Conservation (phyloP, 2,113 vertebrate species). For the Ctenodactylus gundi region DNA sequence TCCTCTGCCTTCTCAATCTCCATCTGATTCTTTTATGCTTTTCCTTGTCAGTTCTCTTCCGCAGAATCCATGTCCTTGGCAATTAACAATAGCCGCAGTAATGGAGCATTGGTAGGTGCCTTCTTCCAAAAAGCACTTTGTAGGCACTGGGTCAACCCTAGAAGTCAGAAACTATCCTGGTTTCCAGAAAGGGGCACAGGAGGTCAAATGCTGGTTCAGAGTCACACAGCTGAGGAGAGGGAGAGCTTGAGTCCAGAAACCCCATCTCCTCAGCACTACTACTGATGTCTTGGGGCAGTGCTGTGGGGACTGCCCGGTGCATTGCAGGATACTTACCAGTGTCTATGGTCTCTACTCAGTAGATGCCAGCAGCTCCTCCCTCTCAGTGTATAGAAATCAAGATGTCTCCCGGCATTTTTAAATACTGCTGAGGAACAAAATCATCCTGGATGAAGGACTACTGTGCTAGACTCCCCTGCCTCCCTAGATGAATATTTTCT, state of each 20-base stretch:
- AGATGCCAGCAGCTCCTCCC: not conserved
- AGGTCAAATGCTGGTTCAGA: not conserved
- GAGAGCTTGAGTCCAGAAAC: not conserved
- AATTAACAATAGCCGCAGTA: not conserved
- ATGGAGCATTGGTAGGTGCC: not conserved
- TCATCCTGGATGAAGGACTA: not conserved
- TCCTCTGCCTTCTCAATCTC: not conserved
- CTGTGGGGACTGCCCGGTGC: not conserved
- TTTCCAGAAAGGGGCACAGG: not conserved
- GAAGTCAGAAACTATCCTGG: not conserved
- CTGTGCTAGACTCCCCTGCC: not conserved
- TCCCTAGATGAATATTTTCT: not conserved
- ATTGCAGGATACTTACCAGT: not conserved
- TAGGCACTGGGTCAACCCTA: not conserved
- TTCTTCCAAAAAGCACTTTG: not conserved
- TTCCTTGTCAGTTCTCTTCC: not conserved
- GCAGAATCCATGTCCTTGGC: not conserved
- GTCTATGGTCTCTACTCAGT: not conserved
- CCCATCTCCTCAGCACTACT: not conserved
- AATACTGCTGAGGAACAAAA: not conserved
- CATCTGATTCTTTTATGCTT: not conserved
- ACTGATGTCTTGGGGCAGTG: not conserved
- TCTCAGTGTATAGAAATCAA: not conserved
- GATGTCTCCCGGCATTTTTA: not conserved
- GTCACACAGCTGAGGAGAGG: not conserved